Evolutionary conservation across 2,113 vertebrate species (phyloP), one percentile per base, ranked within the genome.

Genomic region (Brachyistius frenatus): DNA sequence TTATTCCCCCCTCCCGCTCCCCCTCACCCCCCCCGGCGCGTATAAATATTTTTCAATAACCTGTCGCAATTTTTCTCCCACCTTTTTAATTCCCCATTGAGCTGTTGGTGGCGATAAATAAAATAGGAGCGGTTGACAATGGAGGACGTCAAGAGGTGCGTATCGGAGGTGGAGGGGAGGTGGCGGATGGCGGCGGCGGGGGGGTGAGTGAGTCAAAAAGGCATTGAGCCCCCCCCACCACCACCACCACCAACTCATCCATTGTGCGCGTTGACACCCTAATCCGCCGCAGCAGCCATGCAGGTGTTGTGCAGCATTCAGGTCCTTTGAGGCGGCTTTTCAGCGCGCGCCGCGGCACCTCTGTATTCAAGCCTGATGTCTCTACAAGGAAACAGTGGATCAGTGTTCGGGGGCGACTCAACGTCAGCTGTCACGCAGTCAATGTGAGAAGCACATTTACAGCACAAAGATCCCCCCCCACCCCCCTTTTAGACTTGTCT

Each of bases 361-460:
- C 88, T 86, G 89, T 78, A 88, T 90, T 88, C 89, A 78, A 23
- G 81, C 80, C 81, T 89, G 87, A 92, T 92, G 92, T 94, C 90
- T 91, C 90, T 89, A 91, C 92, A 93, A 90, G 85, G 70, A 83
- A 91, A 89, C 86, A 86, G 90, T 85, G 89, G 91, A 92, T 94
- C 90, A 93, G 89, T 88, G 89, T 91, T 88, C 86, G 73, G 66
- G 81, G 66, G 81, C 72, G 63, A 74, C 76, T 90, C 87, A 3
- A 86, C 87, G 88, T 93, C 93, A 93, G 73, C 90, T 91, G 91
- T 93, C 93, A 93, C 78, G 76, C 81, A 76, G 86, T 83, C 92
- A 23, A 73, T 63, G 83, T 88, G 85, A 93, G 88, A 53, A 54
- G 82, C 88, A 78, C 88, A 83, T 93, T 93, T 87, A 90, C 93